Evolutionary conservation across 2,113 vertebrate species (phyloP).

Genomic region (Corynorhinus townsendii): DNA sequence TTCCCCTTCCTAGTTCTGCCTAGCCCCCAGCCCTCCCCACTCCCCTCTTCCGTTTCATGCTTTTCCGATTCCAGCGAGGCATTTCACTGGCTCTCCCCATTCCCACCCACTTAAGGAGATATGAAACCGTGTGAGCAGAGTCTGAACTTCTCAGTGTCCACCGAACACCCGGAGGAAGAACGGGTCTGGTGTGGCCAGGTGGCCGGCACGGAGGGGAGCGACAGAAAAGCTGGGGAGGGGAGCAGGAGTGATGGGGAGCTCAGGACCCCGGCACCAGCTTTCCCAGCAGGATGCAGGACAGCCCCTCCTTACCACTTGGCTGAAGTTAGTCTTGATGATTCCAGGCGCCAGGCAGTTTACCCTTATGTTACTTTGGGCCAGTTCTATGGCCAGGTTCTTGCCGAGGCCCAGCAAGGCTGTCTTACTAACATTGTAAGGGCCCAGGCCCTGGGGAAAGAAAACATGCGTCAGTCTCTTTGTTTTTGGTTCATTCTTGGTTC

Average conservation of each 20-base stretch:
- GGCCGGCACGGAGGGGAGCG: not conserved
- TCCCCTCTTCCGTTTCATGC: not conserved
- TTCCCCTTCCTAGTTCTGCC: not conserved
- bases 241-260: not conserved
- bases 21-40: not conserved
- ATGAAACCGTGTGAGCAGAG: not conserved
- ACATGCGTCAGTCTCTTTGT: not conserved
- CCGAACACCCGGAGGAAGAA: not conserved
- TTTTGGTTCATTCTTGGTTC: slow-evolving; percentile 16
- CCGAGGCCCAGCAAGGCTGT: slow-evolving; percentile 89
- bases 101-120: not conserved
- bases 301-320: slow-evolving; percentile 79
- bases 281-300: not conserved
- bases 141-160: not conserved
- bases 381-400: slow-evolving; percentile 83
- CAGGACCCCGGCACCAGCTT: not conserved
- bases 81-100: not conserved
- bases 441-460: slow-evolving; percentile 78
- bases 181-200: not conserved
- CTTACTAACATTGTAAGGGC: slow-evolving; percentile 91
- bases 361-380: slow-evolving; percentile 84
- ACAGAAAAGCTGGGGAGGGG: not conserved
- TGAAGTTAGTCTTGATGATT: slow-evolving; percentile 89
- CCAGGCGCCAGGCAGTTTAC: slow-evolving; percentile 93
- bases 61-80: not conserved